Evolutionary conservation across 1,140 invertebrate genomes (phyloP), one percentile per base, ranked within the genome.

Genomic region (Scaptomyza graminum): DNA sequence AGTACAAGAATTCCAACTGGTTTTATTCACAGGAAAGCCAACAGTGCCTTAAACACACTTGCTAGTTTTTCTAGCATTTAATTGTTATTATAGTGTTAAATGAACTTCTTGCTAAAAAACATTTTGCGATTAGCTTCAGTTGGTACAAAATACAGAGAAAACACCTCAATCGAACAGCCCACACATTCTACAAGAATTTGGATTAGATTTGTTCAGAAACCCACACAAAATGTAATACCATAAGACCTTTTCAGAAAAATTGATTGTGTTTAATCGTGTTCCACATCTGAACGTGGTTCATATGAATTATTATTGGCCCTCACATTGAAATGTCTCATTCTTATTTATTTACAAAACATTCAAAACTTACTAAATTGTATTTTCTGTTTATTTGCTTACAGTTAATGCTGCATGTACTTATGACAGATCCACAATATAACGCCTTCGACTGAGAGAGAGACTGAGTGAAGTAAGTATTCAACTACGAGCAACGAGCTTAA

Each of bases 401-500:
- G 81, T 87, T 78, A 85, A 87, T 85, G 77, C 81, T 75, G 82
- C 77, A 62, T 75, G 37, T 41, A 66, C 55, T 63, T 85, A 85
- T 85, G 82, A 85, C 78, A 78, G 78, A 71, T 61, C 78, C 56
- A 74, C 59, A 78, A 67, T 51, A 71, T 51, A 75, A 62, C 74
- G 77, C 63, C 70, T 78, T 50, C 67, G 70, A 85, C 75, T 87
- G 78, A 85, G 77, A 67, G 44, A 66, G 44, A 66, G 64, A 66
- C 64, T 59, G 54, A 59, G 37, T 41, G 57, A 85, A 51, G 82
- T 85, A 78, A 85, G 80, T 82, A 28, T 13, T 8, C 28, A 28
- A 28, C 28, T 22, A n/a, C n/a, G n/a, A 22, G 18, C 18, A 3
- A 22, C 18, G 18, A 22, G 18, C 18, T 22, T 31, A 31, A 31